phyloP scores from a whole-genome alignment of 2,888 invertebrate species.

The Tetheella fluctuosa region DNA sequence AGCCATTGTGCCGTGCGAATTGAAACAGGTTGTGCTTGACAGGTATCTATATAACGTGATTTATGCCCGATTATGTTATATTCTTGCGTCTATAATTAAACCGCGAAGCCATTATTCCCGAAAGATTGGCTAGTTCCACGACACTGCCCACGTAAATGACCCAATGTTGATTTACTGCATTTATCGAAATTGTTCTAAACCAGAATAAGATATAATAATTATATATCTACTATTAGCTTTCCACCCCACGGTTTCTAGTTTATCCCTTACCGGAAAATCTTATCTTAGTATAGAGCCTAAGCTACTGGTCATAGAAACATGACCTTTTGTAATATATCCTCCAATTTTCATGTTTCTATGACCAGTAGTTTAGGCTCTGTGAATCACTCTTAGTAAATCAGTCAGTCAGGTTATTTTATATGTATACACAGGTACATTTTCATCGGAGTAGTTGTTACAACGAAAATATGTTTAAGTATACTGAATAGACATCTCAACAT shows the following conservation, averaged over 20 bases:
- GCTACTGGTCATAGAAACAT: no score
- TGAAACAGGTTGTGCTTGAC: conserved; percentile 82
- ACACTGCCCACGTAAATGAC: conserved; percentile 68
- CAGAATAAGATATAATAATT: conserved; percentile 5
- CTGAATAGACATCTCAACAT: background rate
- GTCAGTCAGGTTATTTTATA: no score
- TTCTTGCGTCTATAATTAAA: conserved; percentile 77
- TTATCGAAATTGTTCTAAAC: conserved; percentile 48
- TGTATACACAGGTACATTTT: no score
- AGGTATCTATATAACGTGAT: conserved; percentile 79
- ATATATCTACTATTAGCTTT: no score
- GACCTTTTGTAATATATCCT: no score
- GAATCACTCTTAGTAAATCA: no score
- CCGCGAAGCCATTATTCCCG: conserved; percentile 72
- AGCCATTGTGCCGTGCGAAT: conserved; percentile 74
- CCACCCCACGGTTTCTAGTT: no score
- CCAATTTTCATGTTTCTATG: no score
- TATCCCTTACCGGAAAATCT: no score
- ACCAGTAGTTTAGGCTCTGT: no score
- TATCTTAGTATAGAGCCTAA: no score
- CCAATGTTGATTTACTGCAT: conserved; percentile 59
- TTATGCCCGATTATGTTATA: conserved; percentile 80
- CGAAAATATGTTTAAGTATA: no score
- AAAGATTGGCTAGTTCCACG: conserved; percentile 58
- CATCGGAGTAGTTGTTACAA: background rate